Evolutionary conservation across 2,888 invertebrate genomes (phyloP).

Genomic region (Drosophila multiciliata): DNA sequence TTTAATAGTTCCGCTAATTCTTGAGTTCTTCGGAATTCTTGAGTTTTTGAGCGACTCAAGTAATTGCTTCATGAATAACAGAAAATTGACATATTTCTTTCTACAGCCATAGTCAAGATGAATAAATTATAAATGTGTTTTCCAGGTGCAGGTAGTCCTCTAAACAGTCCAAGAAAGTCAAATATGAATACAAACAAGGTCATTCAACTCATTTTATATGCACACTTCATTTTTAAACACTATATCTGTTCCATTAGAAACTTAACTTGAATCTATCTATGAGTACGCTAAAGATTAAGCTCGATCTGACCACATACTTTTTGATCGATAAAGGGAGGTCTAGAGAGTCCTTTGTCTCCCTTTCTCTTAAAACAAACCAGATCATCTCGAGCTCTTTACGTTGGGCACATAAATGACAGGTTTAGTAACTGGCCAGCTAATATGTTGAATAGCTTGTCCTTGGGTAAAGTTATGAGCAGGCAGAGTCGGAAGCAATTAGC

Average conservation of each 20-base stretch:
- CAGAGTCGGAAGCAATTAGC: constrained; percentile 71
- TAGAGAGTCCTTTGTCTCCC: neutral
- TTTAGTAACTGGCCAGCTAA: neutral
- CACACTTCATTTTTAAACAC: neutral
- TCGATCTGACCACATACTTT: neutral
- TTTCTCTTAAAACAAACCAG: neutral
- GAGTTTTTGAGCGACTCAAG: neutral
- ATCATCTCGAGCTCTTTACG: neutral
- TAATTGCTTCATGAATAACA: neutral
- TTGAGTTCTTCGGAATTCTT: constrained; percentile 13
- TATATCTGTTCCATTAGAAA: neutral
- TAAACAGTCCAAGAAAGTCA: neutral
- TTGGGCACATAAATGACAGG: constrained; percentile 4
- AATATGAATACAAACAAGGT: neutral
- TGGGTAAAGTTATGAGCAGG: constrained; percentile 19
- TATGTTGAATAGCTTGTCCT: constrained; percentile 32
- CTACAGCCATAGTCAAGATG: neutral
- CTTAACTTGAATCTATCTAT: neutral
- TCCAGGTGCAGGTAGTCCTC: neutral
- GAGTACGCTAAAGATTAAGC: neutral
- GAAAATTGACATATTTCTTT: neutral
- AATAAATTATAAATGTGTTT: neutral
- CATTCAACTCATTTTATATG: neutral
- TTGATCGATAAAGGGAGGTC: neutral
- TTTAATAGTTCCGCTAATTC: constrained; percentile 11